Conservation (phyloP, 2,888 invertebrate genomes). For the Drosophila vallismaia region DNA sequence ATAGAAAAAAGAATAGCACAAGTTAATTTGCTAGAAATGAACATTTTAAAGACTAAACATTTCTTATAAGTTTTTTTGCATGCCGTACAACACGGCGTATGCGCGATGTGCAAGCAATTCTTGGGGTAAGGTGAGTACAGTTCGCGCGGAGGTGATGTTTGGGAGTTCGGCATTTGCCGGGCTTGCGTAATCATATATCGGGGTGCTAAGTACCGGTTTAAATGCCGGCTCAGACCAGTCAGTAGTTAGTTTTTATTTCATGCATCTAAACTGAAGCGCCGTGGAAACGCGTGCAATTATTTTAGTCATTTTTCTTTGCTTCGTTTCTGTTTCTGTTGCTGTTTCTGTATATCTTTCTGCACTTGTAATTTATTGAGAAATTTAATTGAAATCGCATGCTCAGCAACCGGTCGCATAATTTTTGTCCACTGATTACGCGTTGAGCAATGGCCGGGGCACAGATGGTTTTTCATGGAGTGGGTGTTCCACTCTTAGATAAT, state of each 20-base stretch:
- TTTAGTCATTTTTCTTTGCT: slow-evolving; percentile 22
- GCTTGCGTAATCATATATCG: slow-evolving; percentile 63
- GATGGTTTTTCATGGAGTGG: slow-evolving; percentile 11
- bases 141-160: slow-evolving; percentile 33
- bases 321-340: slow-evolving; percentile 1
- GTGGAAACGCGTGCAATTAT: slow-evolving; percentile 47
- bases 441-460: slow-evolving; percentile 51
- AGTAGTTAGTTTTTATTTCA: slow-evolving; percentile 43
- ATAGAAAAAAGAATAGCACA: no score
- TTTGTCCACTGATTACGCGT: slow-evolving; percentile 54
- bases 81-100: slow-evolving; percentile 49
- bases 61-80: not conserved
- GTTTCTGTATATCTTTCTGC: slow-evolving; percentile 48
- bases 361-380: slow-evolving; percentile 75
- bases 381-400: slow-evolving; percentile 75
- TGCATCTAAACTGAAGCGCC: slow-evolving; percentile 63
- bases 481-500: not conserved
- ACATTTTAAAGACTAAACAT: not conserved
- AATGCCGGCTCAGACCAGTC: slow-evolving; percentile 34
- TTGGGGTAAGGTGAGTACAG: slow-evolving; percentile 25
- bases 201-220: slow-evolving; percentile 73
- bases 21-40: no score
- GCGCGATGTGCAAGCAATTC: slow-evolving; percentile 30
- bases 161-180: slow-evolving; percentile 22
- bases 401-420: slow-evolving; percentile 55